phyloP scores from a whole-genome alignment of 2,113 vertebrate species.

The Alligator sinensis region DNA sequence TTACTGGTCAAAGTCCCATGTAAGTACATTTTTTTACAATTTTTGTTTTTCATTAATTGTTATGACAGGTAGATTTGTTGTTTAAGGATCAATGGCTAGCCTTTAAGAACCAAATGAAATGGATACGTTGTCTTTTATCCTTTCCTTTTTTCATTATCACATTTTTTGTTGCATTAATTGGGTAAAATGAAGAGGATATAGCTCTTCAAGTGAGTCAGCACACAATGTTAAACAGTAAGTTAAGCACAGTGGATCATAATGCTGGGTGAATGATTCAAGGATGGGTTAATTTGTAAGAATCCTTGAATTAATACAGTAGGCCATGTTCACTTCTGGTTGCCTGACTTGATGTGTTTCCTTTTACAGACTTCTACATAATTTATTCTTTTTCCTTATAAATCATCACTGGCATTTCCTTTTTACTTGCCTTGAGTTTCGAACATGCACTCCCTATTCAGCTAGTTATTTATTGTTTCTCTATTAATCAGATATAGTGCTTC shows the following conservation, averaged over 20 bases:
- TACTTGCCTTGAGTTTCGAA: background rate
- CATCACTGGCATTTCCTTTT: background rate
- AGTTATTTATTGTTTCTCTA: background rate
- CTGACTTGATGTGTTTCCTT: background rate
- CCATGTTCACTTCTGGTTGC: background rate
- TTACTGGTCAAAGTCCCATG: slow-evolving; percentile 97
- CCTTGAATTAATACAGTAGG: background rate
- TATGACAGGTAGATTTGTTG: background rate
- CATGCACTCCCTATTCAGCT: background rate
- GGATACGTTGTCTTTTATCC: background rate
- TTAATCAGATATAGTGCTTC: background rate
- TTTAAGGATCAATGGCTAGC: background rate
- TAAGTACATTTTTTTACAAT: slow-evolving; percentile 74
- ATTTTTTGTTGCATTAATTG: background rate
- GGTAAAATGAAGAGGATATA: background rate
- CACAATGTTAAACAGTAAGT: background rate
- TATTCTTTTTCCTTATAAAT: background rate
- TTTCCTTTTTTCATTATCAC: background rate
- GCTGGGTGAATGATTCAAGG: background rate
- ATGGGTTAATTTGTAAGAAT: background rate
- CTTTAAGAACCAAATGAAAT: background rate
- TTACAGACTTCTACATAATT: background rate
- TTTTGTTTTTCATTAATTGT: background rate
- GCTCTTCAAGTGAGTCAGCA: background rate
- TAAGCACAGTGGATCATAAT: background rate